Evolutionary conservation across 2,797 vertebrate species (phyloP).

Genomic region (Aldrovandia affinis): DNA sequence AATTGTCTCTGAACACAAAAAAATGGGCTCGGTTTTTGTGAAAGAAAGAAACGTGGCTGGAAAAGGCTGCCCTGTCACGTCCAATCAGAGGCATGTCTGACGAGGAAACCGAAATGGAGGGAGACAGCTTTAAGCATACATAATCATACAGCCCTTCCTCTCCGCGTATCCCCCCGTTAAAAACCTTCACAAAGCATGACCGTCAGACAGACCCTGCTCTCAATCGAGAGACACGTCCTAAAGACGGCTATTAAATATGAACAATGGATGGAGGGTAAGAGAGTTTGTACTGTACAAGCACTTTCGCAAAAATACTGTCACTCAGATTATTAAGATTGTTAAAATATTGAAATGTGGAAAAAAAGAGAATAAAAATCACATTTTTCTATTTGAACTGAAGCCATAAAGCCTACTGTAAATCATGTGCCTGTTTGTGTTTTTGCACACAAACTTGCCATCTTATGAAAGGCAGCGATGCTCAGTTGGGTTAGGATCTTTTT

Average conservation of each 20-base stretch:
- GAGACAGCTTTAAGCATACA: conserved; percentile 66
- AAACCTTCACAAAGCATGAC: conserved; percentile 69
- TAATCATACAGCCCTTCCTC: conserved; percentile 51
- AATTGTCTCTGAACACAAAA: neutral
- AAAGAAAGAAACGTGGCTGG: conserved; percentile 62
- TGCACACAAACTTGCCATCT: neutral
- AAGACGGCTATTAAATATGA: conserved; percentile 58
- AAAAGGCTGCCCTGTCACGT: conserved; percentile 75
- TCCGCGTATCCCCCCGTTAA: conserved; percentile 47
- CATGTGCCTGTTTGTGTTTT: neutral
- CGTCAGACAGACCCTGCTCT: conserved; percentile 57
- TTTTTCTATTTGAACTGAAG: neutral
- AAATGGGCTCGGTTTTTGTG: conserved; percentile 55
- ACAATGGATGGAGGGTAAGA: neutral
- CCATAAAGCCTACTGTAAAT: neutral
- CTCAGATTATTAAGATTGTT: neutral
- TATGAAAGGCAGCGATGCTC: neutral
- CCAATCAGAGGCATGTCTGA: conserved; percentile 68
- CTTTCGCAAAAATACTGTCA: neutral
- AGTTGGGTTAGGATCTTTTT: neutral
- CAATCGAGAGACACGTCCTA: conserved; percentile 67
- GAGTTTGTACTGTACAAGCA: neutral
- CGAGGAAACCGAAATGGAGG: conserved; percentile 72
- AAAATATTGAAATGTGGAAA: neutral
- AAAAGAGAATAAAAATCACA: too few relatives aligned